Base-by-base conservation (phyloP, 2,888 invertebrate species). In the Nipponacmea schrenckii region DNA sequence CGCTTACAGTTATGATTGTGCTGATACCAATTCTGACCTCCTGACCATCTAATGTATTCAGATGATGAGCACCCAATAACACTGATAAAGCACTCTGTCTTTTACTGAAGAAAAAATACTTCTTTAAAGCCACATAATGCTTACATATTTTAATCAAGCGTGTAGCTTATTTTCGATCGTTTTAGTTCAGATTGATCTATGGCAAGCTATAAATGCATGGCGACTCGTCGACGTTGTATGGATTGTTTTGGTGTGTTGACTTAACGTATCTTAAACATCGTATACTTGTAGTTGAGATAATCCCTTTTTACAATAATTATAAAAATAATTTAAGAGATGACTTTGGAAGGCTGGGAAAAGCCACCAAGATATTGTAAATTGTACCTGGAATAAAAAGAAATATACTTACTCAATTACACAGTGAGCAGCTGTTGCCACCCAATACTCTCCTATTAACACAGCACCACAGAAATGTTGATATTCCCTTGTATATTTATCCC, bases 351-450 rank as follows among this genome's bases (percentile, higher is more conserved):
- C 7, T 31, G 31, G 2, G 7, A 7, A 31, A 31, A 31, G 31
- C 2, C 4, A 7, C 4, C 31, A 2, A 31, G 2, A 31, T 31
- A 31, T 31, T 31, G 31, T 31, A 7, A 4, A 7, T 2, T 31
- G 7, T 31, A 31, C 2, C 31, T 31, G 39, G n/a, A 39, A 39
- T 10, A 8, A 39, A 5, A 39, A 39, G 39, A 39, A 39, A 39
- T 39, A 39, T 24, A 70, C 74, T 68, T 65, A 77, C 77, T 64
- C 65, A 45, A 65, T 50, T 39, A 79, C 68, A 67, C 80, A 80
- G 69, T 80, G 80, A 12, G 79, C 77, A 4, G 80, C 80, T 2
- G 80, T 80, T 14, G 77, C 62, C 15, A 79, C 74, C 73, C 77
- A 77, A 15, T 65, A 64, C 44, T 67, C 70, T 26, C 72, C 64